Conservation (phyloP, 23 tunicate species). For the Phallusia fumigata region DNA sequence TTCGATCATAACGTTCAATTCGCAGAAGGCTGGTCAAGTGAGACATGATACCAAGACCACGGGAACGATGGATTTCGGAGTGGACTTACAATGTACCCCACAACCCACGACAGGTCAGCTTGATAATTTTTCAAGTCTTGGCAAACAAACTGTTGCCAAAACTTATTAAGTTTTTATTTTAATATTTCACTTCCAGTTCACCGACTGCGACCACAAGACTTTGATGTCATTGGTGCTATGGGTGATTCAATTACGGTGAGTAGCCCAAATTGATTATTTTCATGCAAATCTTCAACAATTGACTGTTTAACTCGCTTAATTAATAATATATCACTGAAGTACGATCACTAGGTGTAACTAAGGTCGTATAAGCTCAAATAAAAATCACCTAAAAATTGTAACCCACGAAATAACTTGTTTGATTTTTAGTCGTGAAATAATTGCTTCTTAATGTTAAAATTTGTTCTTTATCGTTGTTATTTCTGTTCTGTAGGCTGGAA, state of each 20-base stretch:
- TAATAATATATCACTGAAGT: too few relatives aligned
- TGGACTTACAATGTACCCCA: not conserved
- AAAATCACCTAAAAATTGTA: too few relatives aligned
- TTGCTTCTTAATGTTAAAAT: too few relatives aligned
- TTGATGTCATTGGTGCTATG: conserved; percentile 85
- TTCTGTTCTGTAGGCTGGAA: conserved; percentile 48
- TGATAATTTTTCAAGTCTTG: not conserved
- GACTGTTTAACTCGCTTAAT: too few relatives aligned
- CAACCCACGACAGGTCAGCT: not conserved
- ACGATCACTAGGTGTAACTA: too few relatives aligned
- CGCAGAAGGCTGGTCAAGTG: not conserved
- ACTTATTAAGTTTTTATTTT: not conserved
- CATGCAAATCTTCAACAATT: too few relatives aligned
- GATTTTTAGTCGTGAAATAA: too few relatives aligned
- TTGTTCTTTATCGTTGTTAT: too few relatives aligned
- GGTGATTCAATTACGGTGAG: conserved; percentile 93
- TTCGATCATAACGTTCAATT: too few relatives aligned
- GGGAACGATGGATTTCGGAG: not conserved
- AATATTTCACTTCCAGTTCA: conserved; percentile 55
- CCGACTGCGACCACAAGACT: conserved; percentile 77
- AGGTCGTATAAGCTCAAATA: too few relatives aligned
- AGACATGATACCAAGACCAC: not conserved
- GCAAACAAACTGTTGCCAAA: not conserved
- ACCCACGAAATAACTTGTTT: too few relatives aligned
- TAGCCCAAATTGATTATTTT: not conserved